Percentiles rank a stretch among this genome's conserved stretches.
Conservation (phyloP, 30 jellyfish, hydroid and myxozoan genomes). For the Calvadosia cruxmelitensis region DNA sequence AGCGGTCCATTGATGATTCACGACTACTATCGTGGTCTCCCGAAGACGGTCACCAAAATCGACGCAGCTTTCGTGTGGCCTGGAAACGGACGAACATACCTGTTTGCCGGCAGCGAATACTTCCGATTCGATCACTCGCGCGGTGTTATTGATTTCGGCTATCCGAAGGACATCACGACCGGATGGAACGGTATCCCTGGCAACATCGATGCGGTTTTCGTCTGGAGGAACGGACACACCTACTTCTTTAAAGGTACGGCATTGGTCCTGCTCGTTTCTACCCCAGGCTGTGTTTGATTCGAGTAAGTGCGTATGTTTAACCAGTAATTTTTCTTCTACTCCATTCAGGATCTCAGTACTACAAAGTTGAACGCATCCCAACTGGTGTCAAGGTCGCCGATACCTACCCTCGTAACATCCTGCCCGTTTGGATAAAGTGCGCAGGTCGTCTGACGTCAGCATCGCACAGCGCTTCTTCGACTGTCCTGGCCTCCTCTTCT, state of each 20-base stretch:
- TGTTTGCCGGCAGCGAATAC: slow-evolving; percentile 30
- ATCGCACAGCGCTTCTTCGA: not conserved
- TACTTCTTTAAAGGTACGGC: slow-evolving; percentile 73
- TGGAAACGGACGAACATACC: slow-evolving; percentile 49
- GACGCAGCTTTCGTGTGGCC: slow-evolving; percentile 86
- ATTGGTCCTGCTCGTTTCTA: too few species aligned
- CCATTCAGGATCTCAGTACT: not conserved
- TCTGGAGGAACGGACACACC: slow-evolving; percentile 73
- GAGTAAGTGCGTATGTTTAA: too few species aligned
- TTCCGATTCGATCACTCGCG: not conserved
- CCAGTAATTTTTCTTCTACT: too few species aligned
- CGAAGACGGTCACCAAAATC: slow-evolving; percentile 28
- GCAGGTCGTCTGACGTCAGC: not conserved
- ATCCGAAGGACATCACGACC: slow-evolving; percentile 30
- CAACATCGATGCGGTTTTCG: slow-evolving; percentile 55
- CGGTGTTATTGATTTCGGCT: slow-evolving; percentile 28
- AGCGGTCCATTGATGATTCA: slow-evolving; percentile 50
- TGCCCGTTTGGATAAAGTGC: not conserved
- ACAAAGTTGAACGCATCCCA: not conserved
- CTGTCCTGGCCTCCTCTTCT: not conserved
- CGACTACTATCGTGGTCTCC: slow-evolving; percentile 49
- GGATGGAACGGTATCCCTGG: slow-evolving; percentile 82
- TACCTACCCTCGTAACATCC: not conserved
- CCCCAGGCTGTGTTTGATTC: too few species aligned
- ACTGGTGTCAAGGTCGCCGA: not conserved